These are phyloP conservation scores for Lasioglossum zephyrum DNA, from an alignment of 2,888 invertebrate genomes.

Conservation along the genomic window DNA sequence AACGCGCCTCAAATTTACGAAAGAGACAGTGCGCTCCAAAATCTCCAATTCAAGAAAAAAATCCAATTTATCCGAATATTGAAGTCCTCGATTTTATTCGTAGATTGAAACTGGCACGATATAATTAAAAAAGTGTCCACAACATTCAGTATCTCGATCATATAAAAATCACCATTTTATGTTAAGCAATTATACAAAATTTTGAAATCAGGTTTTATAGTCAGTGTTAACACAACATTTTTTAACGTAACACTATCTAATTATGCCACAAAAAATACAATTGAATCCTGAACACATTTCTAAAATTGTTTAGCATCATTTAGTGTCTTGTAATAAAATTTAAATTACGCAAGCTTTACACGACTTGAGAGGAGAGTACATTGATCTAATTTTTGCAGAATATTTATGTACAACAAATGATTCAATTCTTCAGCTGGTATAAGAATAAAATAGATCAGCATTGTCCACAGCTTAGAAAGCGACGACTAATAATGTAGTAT, in stretches of 20 bases:
- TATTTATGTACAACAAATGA: background rate
- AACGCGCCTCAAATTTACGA: conserved; percentile 12
- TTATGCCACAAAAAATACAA: background rate
- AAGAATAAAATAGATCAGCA: background rate
- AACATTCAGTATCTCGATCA: background rate
- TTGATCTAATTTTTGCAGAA: background rate
- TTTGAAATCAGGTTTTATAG: background rate
- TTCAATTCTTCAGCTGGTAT: background rate
- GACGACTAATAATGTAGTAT: background rate
- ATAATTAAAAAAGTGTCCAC: background rate
- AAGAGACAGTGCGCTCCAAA: background rate
- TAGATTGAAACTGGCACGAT: background rate
- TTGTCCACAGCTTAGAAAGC: background rate
- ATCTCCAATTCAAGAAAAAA: background rate
- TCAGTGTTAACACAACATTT: background rate
- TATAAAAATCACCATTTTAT: background rate
- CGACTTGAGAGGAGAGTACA: too few species aligned
- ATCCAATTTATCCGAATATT: background rate
- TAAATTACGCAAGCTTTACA: too few species aligned
- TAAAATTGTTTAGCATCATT: background rate
- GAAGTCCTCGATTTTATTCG: background rate
- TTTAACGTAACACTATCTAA: background rate
- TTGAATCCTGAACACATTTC: background rate
- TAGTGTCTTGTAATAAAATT: background rate
- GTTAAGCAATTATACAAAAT: background rate